Base-by-base conservation (phyloP, 64 coral and sea anemone species). In the Dendrophyllia cribrosa region DNA sequence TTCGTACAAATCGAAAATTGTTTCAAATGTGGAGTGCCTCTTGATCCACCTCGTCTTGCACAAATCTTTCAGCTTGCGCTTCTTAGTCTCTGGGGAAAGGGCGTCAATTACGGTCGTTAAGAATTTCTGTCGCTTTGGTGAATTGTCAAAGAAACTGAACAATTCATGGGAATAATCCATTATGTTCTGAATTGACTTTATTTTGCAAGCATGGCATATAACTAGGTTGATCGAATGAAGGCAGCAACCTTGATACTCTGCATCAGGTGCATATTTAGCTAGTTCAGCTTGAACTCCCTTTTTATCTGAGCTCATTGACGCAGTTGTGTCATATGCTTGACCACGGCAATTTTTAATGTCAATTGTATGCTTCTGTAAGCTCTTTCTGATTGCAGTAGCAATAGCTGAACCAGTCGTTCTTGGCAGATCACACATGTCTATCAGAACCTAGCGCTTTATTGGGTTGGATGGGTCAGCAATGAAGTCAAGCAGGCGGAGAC, bases 281-380 rank as follows among this genome's bases (percentile, higher is more conserved):
- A 87, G 69, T 87, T 87, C 84, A 55, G 85, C 85, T 4, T 87
- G 64, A 9, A 87, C 85, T 51, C 85, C 85, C 50, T 74, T 72
- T 72, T 87, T 73, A 50, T 72, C 51, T 52, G 85, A 87, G 13
- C 85, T 87, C 85, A 80, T 90, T 4, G 88, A 90, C 26, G 88
- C 74, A 7, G 79, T 91, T 50, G 89, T 91, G 43, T 91, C 89
- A 46, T 91, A 91, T 16, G 89, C 78, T 66, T 91, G 89, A 70
- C 89, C 89, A 53, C 89, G 67, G 63, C 79, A 91, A 85, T 91
- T 91, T 34, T 34, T 34, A 34, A 34, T 34, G 34, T 34, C 34
- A 34, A 75, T 75, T 9, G 58, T 88, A 74, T 88, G 24, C 20
- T 88, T 88, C 70, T 88, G 69, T 88, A 88, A 88, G 74, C 86